Evolutionary conservation across 1,140 invertebrate genomes (phyloP).

Genomic region (Anastatus disparis): DNA sequence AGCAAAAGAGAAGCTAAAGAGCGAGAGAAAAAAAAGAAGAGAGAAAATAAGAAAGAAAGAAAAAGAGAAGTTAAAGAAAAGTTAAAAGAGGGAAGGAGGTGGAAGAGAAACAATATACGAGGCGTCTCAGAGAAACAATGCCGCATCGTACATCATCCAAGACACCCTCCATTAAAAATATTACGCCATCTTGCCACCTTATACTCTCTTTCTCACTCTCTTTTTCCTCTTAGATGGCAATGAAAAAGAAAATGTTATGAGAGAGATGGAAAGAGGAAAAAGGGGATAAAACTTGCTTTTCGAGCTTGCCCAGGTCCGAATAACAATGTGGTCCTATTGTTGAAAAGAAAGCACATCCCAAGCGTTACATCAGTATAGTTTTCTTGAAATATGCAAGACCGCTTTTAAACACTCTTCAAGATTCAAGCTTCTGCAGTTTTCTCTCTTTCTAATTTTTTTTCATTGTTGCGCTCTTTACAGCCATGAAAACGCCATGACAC

Average conservation of each 20-base stretch:
- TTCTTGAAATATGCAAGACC: slow-evolving; percentile 59
- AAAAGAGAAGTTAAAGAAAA: not conserved
- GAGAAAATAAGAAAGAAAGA: not conserved
- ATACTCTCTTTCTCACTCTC: too few relatives aligned
- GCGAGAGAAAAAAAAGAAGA: slow-evolving; percentile 34
- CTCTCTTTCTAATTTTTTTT: not conserved
- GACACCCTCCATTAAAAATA: slow-evolving; percentile 64
- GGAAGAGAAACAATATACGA: slow-evolving; percentile 56
- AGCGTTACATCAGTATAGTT: slow-evolving; percentile 51
- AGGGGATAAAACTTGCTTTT: slow-evolving; percentile 30
- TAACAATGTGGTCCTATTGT: slow-evolving; percentile 58
- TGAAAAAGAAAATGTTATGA: not conserved
- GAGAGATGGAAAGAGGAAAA: not conserved
- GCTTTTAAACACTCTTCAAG: slow-evolving; percentile 51
- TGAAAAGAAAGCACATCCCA: slow-evolving; percentile 49
- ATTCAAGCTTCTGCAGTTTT: slow-evolving; percentile 28
- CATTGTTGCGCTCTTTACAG: slow-evolving; percentile 10
- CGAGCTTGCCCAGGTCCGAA: slow-evolving; percentile 48
- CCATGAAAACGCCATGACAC: slow-evolving; percentile 17
- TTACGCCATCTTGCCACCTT: slow-evolving; percentile 60
- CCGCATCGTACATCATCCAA: slow-evolving; percentile 58
- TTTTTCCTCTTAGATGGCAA: too few relatives aligned
- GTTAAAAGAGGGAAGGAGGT: slow-evolving; percentile 38
- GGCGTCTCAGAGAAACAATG: slow-evolving; percentile 58
- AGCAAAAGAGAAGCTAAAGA: not conserved